Evolutionary conservation across 2,797 vertebrate genomes (phyloP), one percentile per base, ranked within the genome.

Genomic region (Adrianichthys oophorus): DNA sequence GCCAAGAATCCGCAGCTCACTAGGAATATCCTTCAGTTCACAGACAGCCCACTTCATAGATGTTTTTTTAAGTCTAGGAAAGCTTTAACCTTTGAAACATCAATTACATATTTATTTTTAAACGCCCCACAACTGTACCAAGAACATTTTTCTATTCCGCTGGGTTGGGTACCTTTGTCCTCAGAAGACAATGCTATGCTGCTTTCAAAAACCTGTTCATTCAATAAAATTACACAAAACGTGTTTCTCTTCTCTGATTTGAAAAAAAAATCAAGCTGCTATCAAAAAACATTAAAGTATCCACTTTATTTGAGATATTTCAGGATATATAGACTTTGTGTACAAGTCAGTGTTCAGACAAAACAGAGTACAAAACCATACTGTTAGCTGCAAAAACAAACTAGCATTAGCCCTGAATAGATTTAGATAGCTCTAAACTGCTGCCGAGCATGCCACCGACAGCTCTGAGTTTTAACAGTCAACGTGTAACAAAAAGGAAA

Each of bases 161-260:
- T 63, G 47, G 18, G 29, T 72, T 54, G 5, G 26, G 26, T 6
- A 7, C 17, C 66, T 52, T 46, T 43, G 55, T 60, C 37, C 32
- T 53, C 1, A 14, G 57, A 63, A 75, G 76, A 57, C 56, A 10
- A 54, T 0, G 69, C 80, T 78, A 78, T 57, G 76, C 79, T 64
- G 68, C 73, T 81, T 71, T 48, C 58, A 15, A 47, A 70, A 49
- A 46, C 57, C 42, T 52, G 37, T 70, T 19, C 44, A 59, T 48
- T 61, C 26, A 58, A 67, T 77, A 70, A 64, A 87, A 84, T 83
- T 84, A 89, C 87, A 72, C 23, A 15, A 49, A 62, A 65, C 18
- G 15, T 29, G 24, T 64, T 52, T 48, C 0, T 1, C 26, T 49
- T 55, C 48, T 62, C 17, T 51, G 8, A 14, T 4, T 8, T 18